Evolutionary conservation across 2,888 invertebrate genomes (phyloP).

Genomic region (Epistrophe eligans): DNA sequence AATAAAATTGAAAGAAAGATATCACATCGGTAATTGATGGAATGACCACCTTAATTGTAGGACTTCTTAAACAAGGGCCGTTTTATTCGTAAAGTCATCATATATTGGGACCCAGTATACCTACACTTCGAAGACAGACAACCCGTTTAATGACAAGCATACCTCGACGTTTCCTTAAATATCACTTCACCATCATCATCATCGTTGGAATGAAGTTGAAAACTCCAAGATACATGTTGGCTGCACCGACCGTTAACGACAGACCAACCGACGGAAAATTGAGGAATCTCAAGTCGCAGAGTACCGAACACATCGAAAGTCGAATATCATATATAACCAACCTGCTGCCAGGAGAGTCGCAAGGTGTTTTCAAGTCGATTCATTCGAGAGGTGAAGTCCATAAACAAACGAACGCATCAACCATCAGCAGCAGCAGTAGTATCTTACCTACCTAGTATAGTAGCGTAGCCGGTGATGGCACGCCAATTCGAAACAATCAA

Average conservation of each 20-base stretch:
- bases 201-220: slow-evolving; percentile 12
- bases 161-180: slow-evolving; percentile 60
- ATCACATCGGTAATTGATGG: slow-evolving; percentile 70
- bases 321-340: slow-evolving; percentile 8
- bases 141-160: slow-evolving; percentile 62
- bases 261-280: neutral
- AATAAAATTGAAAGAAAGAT: slow-evolving; percentile 56
- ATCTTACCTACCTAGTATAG: neutral
- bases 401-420: slow-evolving; percentile 65
- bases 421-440: neutral
- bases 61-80: slow-evolving; percentile 51
- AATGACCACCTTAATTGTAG: slow-evolving; percentile 74
- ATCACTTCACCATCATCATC: slow-evolving; percentile 29
- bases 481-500: slow-evolving; percentile 74
- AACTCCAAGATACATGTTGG: slow-evolving; percentile 11
- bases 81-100: slow-evolving; percentile 43
- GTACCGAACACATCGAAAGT: slow-evolving; percentile 23
- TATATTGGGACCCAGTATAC: slow-evolving; percentile 22
- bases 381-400: slow-evolving; percentile 42
- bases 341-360: slow-evolving; percentile 36
- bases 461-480: slow-evolving; percentile 71
- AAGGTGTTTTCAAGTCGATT: slow-evolving; percentile 67
- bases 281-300: slow-evolving; percentile 54
- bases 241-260: neutral
- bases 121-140: slow-evolving; percentile 27